A percentile compares a stretch with the other conserved stretches of the same genome.
Evolutionary conservation across 2,888 invertebrate genomes (phyloP).

Genomic region (Drosophila neonasuta): DNA sequence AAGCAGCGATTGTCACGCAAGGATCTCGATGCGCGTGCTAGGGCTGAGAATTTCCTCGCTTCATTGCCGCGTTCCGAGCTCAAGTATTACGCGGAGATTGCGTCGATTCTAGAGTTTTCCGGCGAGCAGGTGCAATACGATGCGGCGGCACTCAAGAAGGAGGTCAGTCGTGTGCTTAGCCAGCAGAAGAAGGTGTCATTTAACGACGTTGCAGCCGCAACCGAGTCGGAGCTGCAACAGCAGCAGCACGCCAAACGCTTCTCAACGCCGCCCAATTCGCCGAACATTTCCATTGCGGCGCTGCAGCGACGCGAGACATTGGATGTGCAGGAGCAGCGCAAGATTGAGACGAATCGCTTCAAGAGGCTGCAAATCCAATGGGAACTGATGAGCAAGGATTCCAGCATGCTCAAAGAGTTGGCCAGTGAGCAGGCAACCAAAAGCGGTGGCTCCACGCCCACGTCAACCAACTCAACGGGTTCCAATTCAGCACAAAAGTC

Average conservation of each 20-base stretch:
- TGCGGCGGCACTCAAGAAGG: conserved; percentile 82
- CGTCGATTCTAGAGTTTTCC: conserved; percentile 81
- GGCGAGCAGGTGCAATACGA: conserved; percentile 79
- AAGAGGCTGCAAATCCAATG: conserved; percentile 82
- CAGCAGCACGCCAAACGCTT: conserved; percentile 77
- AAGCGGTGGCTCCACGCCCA: conserved; percentile 82
- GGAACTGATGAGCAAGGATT: conserved; percentile 82
- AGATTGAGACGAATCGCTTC: conserved; percentile 82
- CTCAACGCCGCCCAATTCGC: conserved; percentile 88
- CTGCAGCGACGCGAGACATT: conserved; percentile 65
- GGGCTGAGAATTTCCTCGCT: conserved; percentile 81
- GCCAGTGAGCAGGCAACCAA: conserved; percentile 81
- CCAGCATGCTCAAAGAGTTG: conserved; percentile 81
- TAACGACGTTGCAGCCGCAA: conserved; percentile 65
- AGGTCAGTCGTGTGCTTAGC: conserved; percentile 82
- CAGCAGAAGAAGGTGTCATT: conserved; percentile 82
- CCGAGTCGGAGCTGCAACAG: conserved; percentile 24
- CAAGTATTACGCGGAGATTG: conserved; percentile 82
- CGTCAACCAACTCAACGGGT: conserved; percentile 72
- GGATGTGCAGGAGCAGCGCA: conserved; percentile 79
- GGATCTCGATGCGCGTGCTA: conserved; percentile 81
- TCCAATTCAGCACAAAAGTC: conserved; percentile 78
- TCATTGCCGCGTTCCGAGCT: conserved; percentile 82
- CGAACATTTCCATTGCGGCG: conserved; percentile 86
- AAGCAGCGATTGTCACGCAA: conserved; percentile 80